Conservation (phyloP, 2,888 invertebrate genomes). For the Leptura quadrifasciata region DNA sequence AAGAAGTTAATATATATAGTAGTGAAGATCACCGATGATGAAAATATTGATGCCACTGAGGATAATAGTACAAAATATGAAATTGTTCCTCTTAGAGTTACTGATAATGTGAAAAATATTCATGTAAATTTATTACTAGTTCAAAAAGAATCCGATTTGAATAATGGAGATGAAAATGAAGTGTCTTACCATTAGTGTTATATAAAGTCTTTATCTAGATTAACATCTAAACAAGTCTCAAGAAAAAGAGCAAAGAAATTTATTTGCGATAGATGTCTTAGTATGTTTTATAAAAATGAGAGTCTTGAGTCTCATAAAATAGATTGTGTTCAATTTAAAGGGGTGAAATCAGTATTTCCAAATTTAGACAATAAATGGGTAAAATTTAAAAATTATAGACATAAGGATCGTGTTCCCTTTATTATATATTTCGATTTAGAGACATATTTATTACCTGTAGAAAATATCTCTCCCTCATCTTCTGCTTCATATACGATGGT, state of each 20-base stretch:
- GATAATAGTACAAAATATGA: neutral
- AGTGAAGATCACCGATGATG: neutral
- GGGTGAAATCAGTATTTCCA: neutral
- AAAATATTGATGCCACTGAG: neutral
- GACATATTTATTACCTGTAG: neutral
- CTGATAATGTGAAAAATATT: neutral
- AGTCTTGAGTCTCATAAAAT: neutral
- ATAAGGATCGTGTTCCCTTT: neutral
- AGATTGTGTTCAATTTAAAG: neutral
- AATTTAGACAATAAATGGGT: conserved; percentile 2
- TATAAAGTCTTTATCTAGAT: neutral
- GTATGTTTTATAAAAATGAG: neutral
- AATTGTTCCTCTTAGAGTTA: neutral
- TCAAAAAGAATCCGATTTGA: neutral
- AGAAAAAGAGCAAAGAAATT: neutral
- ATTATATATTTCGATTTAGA: no score
- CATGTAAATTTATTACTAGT: neutral
- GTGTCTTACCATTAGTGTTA: neutral
- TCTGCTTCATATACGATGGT: neutral
- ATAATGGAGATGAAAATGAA: neutral
- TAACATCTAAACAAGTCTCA: neutral
- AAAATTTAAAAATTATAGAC: conserved; percentile 8
- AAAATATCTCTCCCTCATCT: neutral
- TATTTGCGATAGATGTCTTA: neutral
- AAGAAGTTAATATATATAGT: neutral